Percentiles rank a stretch among this genome's conserved stretches.
phyloP scores from a whole-genome alignment of 2,113 vertebrate species.

The Pomatorhinus ruficollis region DNA sequence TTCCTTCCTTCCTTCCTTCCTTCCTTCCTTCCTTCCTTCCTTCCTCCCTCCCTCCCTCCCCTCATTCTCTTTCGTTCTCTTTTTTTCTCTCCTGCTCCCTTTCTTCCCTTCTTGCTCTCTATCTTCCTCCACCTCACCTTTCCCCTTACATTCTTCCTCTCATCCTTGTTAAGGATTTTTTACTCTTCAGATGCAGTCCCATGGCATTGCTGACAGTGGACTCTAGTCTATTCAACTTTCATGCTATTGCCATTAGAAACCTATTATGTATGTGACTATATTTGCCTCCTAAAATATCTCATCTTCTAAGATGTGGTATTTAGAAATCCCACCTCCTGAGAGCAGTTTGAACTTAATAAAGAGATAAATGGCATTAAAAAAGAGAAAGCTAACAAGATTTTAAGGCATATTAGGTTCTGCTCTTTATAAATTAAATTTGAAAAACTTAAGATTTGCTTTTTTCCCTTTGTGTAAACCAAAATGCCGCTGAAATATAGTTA shows the following conservation, averaged over 20 bases:
- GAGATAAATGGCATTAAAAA: background rate
- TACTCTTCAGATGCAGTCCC: background rate
- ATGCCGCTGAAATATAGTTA: background rate
- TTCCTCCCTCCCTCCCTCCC: too few relatives aligned
- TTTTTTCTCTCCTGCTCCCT: too few relatives aligned
- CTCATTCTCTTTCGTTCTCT: background rate
- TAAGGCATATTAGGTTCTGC: background rate
- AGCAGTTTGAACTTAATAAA: background rate
- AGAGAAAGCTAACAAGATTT: background rate
- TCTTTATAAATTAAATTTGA: background rate
- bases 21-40: background rate
- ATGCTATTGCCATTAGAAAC: conserved; percentile 9
- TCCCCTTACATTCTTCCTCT: background rate
- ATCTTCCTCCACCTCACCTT: background rate
- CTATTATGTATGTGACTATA: background rate
- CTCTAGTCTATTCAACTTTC: background rate
- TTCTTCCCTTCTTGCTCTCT: background rate
- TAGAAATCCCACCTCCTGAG: background rate
- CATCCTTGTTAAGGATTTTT: background rate
- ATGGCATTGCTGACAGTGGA: background rate
- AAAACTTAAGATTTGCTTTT: background rate
- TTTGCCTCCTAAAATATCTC: background rate
- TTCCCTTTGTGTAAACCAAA: background rate
- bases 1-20: background rate
- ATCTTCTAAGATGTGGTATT: background rate